Evolutionary conservation across 2,888 invertebrate genomes (phyloP).

Genomic region (Bugulina stolonifera): DNA sequence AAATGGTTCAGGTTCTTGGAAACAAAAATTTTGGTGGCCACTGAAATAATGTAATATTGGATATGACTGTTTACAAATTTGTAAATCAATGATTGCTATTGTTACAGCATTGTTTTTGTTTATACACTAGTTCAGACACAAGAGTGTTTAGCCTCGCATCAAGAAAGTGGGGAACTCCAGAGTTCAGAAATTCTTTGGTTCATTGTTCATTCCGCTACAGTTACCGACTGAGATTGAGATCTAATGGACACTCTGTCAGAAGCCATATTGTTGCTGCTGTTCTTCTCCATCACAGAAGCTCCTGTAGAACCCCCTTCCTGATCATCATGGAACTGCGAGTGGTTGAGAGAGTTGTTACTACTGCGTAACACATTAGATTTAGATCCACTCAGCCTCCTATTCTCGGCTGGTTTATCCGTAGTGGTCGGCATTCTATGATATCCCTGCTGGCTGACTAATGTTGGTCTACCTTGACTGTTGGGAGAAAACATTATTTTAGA

Average conservation of each 20-base stretch:
- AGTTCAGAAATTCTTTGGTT: no score
- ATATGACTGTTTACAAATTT: no score
- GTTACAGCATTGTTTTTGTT: no score
- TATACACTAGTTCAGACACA: no score
- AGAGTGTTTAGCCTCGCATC: no score
- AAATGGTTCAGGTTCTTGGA: no score
- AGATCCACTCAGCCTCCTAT: background rate
- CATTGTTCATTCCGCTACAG: slow-evolving; percentile 21
- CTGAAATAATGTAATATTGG: no score
- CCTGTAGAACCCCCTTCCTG: background rate
- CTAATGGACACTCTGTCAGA: slow-evolving; percentile 5
- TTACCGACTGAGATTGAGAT: background rate
- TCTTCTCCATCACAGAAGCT: background rate
- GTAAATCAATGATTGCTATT: no score
- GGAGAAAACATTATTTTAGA: no score
- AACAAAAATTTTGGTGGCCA: no score
- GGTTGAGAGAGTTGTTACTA: slow-evolving; percentile 13
- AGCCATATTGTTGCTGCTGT: slow-evolving; percentile 2
- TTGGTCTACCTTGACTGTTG: slow-evolving; percentile 38
- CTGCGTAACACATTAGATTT: slow-evolving; percentile 11
- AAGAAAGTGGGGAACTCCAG: no score
- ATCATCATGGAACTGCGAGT: slow-evolving; percentile 11
- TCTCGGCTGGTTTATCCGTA: background rate
- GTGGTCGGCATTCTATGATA: background rate
- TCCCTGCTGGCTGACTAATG: slow-evolving; percentile 34